Evolutionary conservation across 2,797 vertebrate species (phyloP), one percentile per base, ranked within the genome.

Genomic region (Morelia viridis): DNA sequence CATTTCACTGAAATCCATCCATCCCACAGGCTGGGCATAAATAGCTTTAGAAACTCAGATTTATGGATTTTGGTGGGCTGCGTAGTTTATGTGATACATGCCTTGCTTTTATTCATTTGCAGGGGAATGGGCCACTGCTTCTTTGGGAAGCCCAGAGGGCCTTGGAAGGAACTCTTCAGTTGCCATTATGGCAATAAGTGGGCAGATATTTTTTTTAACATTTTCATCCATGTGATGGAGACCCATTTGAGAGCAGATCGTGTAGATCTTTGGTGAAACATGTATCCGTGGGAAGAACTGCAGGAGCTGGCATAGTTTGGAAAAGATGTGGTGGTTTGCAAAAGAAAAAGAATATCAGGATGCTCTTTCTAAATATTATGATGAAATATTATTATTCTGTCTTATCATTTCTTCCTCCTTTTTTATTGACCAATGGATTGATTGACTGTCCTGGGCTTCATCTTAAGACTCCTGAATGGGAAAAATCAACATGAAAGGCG

Each of bases 401-500:
- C 91, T 88, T 28, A 11, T 88, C 8, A 4, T 12, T 17, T 92
- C 41, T 71, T 13, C 35, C 3, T 50, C 26, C 8, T 56, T 1
- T 5, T 41, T 68, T 10, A 19, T n/a, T 15, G 13, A 17, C 12
- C 17, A 24, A 10, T 31, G 93, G n/a, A 3, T 50, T 71, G 31
- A 19, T 76, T 46, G 41, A 46, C 46, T 80, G 76, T 24, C 22
- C 68, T 96, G 17, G 89, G 94, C 95, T 89, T 93, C 85, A 91
- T 85, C 91, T 94, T 92, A 92, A 91, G 84, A 83, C 35, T 26
- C 90, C n/a, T 24, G 92, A 94, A 93, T 65, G 92, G 64, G 85
- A 89, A 92, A 91, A 93, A 87, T 89, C 93, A 94, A 62, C 53
- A 99, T 99, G 99, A 98, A 98, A 15, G 97, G 97, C 41, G 98